Conservation (phyloP, 2,888 invertebrate species). For the Dryomyza anilis region DNA sequence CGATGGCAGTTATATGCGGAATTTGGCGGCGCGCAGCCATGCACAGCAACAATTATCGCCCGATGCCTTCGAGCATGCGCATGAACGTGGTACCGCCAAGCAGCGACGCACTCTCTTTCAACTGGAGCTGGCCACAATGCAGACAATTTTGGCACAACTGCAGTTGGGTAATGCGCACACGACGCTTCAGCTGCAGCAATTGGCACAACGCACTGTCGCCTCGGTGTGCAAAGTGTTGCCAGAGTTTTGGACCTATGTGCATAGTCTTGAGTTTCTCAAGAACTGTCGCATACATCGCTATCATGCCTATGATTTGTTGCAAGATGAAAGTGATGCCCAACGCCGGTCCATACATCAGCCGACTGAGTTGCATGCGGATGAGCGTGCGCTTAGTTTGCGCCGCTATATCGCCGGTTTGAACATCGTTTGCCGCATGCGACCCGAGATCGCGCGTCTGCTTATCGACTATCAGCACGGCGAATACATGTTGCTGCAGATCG, state of each 20-base stretch:
- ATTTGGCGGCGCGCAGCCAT: background rate
- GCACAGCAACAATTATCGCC: background rate
- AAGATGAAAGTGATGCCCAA: conserved; percentile 28
- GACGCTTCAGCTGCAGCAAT: too few species aligned
- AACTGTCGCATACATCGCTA: conserved; percentile 47
- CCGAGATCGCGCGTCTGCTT: conserved; percentile 37
- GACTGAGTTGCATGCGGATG: conserved; percentile 40
- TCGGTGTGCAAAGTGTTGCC: conserved; percentile 48
- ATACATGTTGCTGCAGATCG: conserved; percentile 48
- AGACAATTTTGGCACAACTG: conserved; percentile 47
- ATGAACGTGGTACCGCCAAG: conserved; percentile 34
- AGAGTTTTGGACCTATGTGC: conserved; percentile 53
- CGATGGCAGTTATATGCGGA: too few species aligned
- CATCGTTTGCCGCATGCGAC: conserved; percentile 43
- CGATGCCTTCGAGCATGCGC: conserved; percentile 39
- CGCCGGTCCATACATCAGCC: conserved; percentile 41
- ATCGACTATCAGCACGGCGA: conserved; percentile 44
- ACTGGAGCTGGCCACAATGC: conserved; percentile 48
- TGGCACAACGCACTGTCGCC: conserved; percentile 30
- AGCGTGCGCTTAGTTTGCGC: conserved; percentile 48
- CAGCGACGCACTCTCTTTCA: conserved; percentile 49
- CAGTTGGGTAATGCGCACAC: conserved; percentile 30
- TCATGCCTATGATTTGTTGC: conserved; percentile 42
- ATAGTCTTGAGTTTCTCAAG: conserved; percentile 49
- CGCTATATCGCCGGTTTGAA: conserved; percentile 51